phyloP scores from a whole-genome alignment of 1,140 invertebrate genomes.

The Micrasema minimum region DNA sequence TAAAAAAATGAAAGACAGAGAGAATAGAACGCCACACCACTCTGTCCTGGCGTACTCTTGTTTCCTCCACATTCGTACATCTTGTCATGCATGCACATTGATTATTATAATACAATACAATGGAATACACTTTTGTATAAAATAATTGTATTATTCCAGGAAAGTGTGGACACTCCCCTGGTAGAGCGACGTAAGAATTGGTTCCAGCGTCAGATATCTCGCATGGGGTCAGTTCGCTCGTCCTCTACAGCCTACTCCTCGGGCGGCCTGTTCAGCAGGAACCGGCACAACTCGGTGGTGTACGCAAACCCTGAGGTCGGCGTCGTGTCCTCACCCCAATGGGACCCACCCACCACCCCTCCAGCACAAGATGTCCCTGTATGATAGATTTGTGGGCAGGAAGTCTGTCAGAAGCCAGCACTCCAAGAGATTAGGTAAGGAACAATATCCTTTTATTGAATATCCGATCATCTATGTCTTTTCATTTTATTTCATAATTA shows the following conservation, averaged over 20 bases:
- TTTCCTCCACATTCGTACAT: no score
- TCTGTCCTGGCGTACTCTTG: no score
- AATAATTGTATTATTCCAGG: conserved; percentile 69
- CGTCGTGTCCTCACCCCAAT: conserved; percentile 57
- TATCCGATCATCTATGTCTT: no score
- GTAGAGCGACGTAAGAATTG: conserved; percentile 87
- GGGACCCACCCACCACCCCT: conserved; percentile 59
- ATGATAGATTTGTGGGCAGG: conserved; percentile 82
- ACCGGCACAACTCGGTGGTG: conserved; percentile 76
- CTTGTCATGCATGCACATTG: no score
- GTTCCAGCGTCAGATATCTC: conserved; percentile 83
- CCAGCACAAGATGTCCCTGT: conserved; percentile 80
- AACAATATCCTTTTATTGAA: no score
- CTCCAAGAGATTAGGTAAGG: conserved; percentile 71
- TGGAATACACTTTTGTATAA: no score
- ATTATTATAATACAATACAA: no score
- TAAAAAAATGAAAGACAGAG: no score
- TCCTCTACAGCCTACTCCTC: conserved; percentile 86
- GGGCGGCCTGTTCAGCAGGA: conserved; percentile 78
- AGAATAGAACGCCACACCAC: background rate
- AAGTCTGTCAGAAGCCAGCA: conserved; percentile 77
- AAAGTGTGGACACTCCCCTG: conserved; percentile 87
- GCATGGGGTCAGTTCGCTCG: conserved; percentile 84
- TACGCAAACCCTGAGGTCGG: conserved; percentile 83
- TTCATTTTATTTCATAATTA: no score